Percentiles rank a stretch among this genome's conserved stretches.
phyloP scores from a whole-genome alignment of 2,888 invertebrate species.

The Eupeodes luniger region DNA sequence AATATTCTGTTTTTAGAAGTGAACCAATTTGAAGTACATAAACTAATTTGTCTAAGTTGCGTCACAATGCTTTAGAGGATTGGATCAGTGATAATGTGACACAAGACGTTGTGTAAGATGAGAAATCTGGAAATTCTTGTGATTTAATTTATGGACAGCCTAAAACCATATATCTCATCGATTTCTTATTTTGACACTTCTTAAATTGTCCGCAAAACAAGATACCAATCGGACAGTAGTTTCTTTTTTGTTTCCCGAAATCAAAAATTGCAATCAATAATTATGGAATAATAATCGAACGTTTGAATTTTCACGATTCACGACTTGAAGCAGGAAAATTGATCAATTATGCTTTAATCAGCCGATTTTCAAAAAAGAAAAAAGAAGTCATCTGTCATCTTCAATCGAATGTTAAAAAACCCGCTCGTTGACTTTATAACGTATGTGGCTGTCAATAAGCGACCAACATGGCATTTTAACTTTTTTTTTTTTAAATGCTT shows the following conservation, averaged over 20 bases:
- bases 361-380: not conserved
- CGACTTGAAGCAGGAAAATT: not conserved
- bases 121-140: too few relatives aligned
- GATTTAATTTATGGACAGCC: too few relatives aligned
- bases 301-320: not conserved
- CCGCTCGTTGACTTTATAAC: not conserved
- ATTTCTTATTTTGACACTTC: too few relatives aligned
- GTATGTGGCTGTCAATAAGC: constrained; percentile 3
- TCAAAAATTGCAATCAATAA: not conserved
- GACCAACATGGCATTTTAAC: not conserved
- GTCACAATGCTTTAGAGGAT: too few relatives aligned
- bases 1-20: not conserved
- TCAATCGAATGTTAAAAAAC: not conserved
- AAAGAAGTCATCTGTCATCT: constrained; percentile 10
- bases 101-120: too few relatives aligned
- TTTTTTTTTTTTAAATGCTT: not conserved
- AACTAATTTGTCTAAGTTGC: too few relatives aligned
- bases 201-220: too few relatives aligned
- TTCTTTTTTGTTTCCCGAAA: not conserved
- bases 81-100: too few relatives aligned
- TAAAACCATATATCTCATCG: too few relatives aligned
- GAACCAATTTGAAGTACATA: too few relatives aligned
- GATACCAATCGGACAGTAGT: too few relatives aligned
- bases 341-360: not conserved
- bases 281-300: not conserved